Base-by-base conservation (phyloP, 2,113 vertebrate species). In the Xerus inauris region DNA sequence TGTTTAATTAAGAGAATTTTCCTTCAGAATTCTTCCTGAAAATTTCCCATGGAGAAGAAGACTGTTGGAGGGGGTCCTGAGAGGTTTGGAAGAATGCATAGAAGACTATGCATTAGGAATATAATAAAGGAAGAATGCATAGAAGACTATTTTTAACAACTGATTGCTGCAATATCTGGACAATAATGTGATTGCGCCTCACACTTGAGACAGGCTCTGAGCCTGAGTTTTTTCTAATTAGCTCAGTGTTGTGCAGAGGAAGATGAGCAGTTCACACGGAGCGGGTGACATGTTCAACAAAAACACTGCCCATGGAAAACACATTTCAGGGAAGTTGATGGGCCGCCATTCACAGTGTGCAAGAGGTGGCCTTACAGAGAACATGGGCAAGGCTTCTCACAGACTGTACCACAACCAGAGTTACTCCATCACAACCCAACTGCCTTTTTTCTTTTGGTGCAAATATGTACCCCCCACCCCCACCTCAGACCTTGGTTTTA, bases 271-370 rank as follows among this genome's bases (percentile, higher is more conserved):
- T 75, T 71, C 64, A 20, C 38, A 38, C 1, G 4, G 24, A 65
- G 64, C 45, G 32, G 30, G 45, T n/a, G 80, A 6, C 0, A 0
- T 6, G 11, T 24, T 87, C 24, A 19, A 22, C 35, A 13, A 45
- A 82, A 69, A 40, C 19, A 28, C 6, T 17, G 1, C 26, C 8
- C 14, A 9, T 13, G 5, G 54, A 59, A 92, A 59, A 38, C 10
- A 3, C 28, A 8, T 28, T 1, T 1, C 51, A 6, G 0, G 38
- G n/a, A 11, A 51, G 5, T 28, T 1, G 0, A 32, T 0, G 14
- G 17, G 65, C 2, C 13, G 20, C 19, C 32, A 2, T 22, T 12
- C 67, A 11, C 17, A 5, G 54, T 1, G 16, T 8, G 47, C 4
- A 38, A 42, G 24, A 38, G n/a, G 13, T 11, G 59, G 38, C 3